Conservation (phyloP, 2,888 invertebrate species). For the Smittia aterrima region DNA sequence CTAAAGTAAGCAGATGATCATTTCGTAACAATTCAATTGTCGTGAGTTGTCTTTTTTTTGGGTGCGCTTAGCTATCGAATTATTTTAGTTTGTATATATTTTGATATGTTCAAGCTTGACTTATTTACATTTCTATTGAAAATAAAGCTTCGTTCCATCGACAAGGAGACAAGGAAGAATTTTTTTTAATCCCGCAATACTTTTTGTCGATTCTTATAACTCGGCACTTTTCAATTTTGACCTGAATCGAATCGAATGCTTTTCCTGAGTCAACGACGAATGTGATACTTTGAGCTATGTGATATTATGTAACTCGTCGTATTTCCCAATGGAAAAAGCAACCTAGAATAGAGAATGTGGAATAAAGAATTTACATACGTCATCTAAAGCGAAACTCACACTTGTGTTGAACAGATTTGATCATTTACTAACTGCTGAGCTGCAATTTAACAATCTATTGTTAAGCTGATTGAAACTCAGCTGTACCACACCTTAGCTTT, state of each 20-base stretch:
- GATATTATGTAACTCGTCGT: slow-evolving; percentile 21
- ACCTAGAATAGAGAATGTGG: slow-evolving; percentile 34
- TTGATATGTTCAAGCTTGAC: too few species aligned
- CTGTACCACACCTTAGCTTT: slow-evolving; percentile 33
- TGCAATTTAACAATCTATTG: slow-evolving; percentile 39
- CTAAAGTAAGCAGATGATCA: neutral
- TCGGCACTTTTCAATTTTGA: neutral
- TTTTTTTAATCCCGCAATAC: too few species aligned
- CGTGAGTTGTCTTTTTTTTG: slow-evolving; percentile 15
- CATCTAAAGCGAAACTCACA: slow-evolving; percentile 28
- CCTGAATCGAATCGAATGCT: neutral
- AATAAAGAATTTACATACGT: slow-evolving; percentile 40
- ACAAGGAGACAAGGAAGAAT: too few species aligned
- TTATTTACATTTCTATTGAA: too few species aligned
- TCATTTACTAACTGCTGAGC: neutral
- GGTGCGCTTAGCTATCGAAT: slow-evolving; percentile 16
- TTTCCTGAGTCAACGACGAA: neutral
- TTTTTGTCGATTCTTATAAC: too few species aligned
- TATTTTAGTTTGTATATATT: neutral
- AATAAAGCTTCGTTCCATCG: too few species aligned
- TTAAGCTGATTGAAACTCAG: slow-evolving; percentile 14
- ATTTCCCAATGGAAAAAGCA: slow-evolving; percentile 17
- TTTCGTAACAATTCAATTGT: neutral
- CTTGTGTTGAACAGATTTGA: slow-evolving; percentile 6
- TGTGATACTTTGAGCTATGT: neutral